Base-by-base conservation (phyloP, 1,140 invertebrate species). In the Berghia stephanieae region DNA sequence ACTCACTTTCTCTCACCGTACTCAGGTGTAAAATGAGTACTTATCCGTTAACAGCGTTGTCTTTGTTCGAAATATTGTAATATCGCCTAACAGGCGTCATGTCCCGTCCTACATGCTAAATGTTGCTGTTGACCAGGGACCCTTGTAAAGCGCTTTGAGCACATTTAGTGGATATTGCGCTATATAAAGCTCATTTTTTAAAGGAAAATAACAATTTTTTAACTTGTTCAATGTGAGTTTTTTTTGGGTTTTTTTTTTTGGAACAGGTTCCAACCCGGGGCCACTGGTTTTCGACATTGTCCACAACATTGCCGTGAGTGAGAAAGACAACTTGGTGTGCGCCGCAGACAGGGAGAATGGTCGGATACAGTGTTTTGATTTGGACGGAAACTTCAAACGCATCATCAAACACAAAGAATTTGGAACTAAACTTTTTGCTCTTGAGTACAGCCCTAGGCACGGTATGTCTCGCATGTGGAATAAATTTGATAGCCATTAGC, bases 341-440 rank as follows among this genome's bases (percentile, higher is more conserved):
- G 93, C 98, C 27, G 96, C 97, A 34, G 97, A 99, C 90, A 92
- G 97, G 77, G 96, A 98, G 88, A 96, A 98, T 87, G 94, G 94
- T 90, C 91, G 96, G 24, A 94, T 92, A 49, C 89, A 91, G 82
- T 91, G 90, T 80, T 92, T 91, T 82, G 86, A 88, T 44, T 73
- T 84, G 10, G 77, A 87, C 24, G 86, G 87, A 27, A 81, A 83
- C 24, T 88, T 88, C 75, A 42, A 83, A 24, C 82, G 85, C 66
- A 75, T 86, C 67, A 86, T 90, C 68, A 79, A 83, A 34, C 72
- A 78, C 2, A 46, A 80, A 52, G 83, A 90, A 43, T 89, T 90
- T 83, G 86, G 86, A 3, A 81, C 83, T 38, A 73, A 84, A n/a
- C 66, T 91, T 36, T 91, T 88, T 84, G 89, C 89, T 18, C 78